A percentile compares a stretch with the other conserved stretches of the same genome.
Conservation (phyloP, 1,140 invertebrate species). For the Proales similis region DNA sequence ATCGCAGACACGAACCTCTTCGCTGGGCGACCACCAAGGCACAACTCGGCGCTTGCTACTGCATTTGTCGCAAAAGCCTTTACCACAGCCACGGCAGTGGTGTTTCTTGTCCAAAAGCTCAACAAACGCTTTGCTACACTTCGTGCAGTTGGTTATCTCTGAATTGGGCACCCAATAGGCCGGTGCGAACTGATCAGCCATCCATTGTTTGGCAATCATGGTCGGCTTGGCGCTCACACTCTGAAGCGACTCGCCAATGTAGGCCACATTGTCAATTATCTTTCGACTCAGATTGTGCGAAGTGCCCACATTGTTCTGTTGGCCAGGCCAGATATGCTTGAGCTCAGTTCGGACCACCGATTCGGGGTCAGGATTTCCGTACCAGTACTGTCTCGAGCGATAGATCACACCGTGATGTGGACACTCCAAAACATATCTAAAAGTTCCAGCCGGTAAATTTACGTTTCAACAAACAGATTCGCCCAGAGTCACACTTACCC, state of each 20-base stretch:
- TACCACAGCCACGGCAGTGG: conserved; percentile 67
- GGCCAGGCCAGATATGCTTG: conserved; percentile 38
- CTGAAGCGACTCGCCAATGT: conserved; percentile 64
- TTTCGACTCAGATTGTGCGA: conserved; percentile 66
- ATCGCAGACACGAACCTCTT: conserved; percentile 64
- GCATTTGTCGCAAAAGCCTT: conserved; percentile 65
- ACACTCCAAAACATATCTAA: conserved; percentile 68
- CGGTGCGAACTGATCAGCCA: conserved; percentile 69
- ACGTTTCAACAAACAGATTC: neutral
- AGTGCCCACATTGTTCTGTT: conserved; percentile 29
- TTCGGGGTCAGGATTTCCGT: conserved; percentile 70
- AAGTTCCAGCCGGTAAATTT: conserved; percentile 35
- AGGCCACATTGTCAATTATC: conserved; percentile 66
- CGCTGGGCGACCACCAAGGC: conserved; percentile 60
- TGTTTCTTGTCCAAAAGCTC: conserved; percentile 57
- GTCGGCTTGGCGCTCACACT: conserved; percentile 65
- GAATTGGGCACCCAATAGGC: conserved; percentile 72
- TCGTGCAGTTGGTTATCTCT: conserved; percentile 65
- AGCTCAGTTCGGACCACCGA: conserved; percentile 53
- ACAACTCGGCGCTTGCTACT: conserved; percentile 60
- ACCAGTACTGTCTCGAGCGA: conserved; percentile 73
- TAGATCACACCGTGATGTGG: conserved; percentile 72
- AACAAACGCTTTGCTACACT: conserved; percentile 58
- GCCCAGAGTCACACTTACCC: conserved; percentile 53
- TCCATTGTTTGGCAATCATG: conserved; percentile 63